Evolutionary conservation across 2,113 vertebrate genomes (phyloP), one percentile per base, ranked within the genome.

Genomic region (Hydrolagus affinis): DNA sequence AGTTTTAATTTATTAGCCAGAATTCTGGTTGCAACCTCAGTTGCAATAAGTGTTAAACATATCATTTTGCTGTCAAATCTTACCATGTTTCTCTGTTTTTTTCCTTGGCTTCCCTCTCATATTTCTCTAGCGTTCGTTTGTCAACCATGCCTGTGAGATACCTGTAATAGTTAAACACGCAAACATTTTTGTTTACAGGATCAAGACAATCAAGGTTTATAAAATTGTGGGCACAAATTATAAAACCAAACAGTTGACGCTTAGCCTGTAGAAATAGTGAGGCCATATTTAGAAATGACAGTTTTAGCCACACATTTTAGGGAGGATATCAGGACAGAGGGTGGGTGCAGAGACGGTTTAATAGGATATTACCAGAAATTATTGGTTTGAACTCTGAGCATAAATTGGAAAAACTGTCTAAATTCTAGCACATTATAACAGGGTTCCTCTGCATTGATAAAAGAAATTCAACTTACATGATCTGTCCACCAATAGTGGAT

Each of bases 41-140:
- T 17, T 25, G 17, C 12, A 1, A 62, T 44, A 44, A 44, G 44
- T 44, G 44, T 6, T 44, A 25, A 28, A 80, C 23, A 80, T 30
- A 68, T 66, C 28, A 56, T 69, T 19, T 21, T 21, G 85, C 21
- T 15, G 28, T 74, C 28, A 19, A 66, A 74, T 17, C 93, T 90
- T 93, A 98, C 98, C 98, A 99, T 85, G 97, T 99, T 94, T 99
- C 98, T 95, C 98, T 96, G 93, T 99, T 99, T 93, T 99, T 99
- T 89, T 99, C 98, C 92, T 99, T 99, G 64, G 98, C 98, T 94
- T 99, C 98, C 91, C 97, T 93, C 92, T 99, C 98, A 23, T 99
- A 99, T 92, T 99, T 99, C 89, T 99, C 98, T 91, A 99, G 95
- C 76, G 98, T 99, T 89, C 98, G 93, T 93, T 99, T 99, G 74